Conservation (phyloP, 2,888 invertebrate genomes). For the Epirrhoe alternata region DNA sequence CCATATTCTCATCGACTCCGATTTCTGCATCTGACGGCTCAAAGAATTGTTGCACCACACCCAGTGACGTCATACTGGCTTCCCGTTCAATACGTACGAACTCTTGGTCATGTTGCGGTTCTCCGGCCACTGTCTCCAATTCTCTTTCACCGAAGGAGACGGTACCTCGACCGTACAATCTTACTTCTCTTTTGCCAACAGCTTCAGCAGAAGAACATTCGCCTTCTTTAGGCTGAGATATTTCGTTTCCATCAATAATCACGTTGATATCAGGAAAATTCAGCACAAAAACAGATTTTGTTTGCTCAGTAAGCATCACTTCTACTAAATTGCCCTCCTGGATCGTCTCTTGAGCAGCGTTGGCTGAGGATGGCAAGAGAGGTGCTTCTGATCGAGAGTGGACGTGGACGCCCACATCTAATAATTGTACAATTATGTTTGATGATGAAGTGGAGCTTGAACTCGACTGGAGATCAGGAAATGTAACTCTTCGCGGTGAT, state of each 20-base stretch:
- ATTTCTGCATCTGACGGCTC: background rate
- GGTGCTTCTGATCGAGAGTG: background rate
- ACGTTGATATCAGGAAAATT: background rate
- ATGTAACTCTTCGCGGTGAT: background rate
- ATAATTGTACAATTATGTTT: background rate
- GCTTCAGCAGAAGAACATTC: background rate
- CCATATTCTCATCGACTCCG: background rate
- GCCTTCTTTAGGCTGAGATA: background rate
- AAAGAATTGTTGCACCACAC: background rate
- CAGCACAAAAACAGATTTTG: background rate
- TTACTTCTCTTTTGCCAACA: background rate
- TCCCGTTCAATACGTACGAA: background rate
- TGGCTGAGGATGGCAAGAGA: background rate
- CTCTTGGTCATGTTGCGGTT: background rate
- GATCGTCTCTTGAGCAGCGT: background rate
- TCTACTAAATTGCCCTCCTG: background rate
- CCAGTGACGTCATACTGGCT: background rate
- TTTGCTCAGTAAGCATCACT: background rate
- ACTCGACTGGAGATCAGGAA: background rate
- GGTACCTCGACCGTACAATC: background rate
- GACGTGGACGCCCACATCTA: background rate
- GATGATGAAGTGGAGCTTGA: background rate
- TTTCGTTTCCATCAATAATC: background rate
- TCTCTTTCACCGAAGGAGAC: background rate
- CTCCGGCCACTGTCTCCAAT: background rate